Conservation (phyloP, 2,888 invertebrate species). For the Drosophila prolongata region DNA sequence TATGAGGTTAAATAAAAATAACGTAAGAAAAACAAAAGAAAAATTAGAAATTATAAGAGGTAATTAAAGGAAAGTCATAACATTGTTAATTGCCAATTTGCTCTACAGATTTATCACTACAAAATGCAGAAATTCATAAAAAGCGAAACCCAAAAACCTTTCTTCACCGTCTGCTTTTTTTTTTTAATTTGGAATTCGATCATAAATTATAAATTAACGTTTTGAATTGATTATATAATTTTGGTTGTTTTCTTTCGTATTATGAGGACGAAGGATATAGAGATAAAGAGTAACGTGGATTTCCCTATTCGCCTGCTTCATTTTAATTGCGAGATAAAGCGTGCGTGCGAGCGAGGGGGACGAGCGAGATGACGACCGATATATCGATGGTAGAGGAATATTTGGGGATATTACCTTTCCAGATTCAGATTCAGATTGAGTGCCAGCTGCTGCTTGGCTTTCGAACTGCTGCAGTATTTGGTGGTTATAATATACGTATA, state of each 20-base stretch:
- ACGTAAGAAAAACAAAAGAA: constrained; percentile 23
- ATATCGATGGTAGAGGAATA: constrained; percentile 28
- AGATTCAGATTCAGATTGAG: constrained; percentile 62
- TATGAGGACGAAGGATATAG: constrained; percentile 2
- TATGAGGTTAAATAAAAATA: constrained; percentile 31
- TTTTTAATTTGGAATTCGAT: constrained; percentile 54
- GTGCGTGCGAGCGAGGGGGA: constrained; percentile 14
- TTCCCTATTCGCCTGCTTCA: constrained; percentile 82
- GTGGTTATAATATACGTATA: constrained; percentile 32
- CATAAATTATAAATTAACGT: constrained; percentile 40
- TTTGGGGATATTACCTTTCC: constrained; percentile 74
- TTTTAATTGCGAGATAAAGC: constrained; percentile 32
- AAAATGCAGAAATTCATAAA: constrained; percentile 35
- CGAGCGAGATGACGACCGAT: constrained; percentile 22
- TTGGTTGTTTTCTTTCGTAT: constrained; percentile 5
- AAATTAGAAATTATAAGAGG: constrained; percentile 23
- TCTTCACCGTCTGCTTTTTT: background rate
- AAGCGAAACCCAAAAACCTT: constrained; percentile 11
- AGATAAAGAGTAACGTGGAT: constrained; percentile 67
- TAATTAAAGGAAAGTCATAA: constrained; percentile 21
- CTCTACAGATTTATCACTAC: constrained; percentile 57
- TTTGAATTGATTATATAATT: constrained; percentile 19
- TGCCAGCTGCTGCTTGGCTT: constrained; percentile 72
- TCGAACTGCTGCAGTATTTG: constrained; percentile 61
- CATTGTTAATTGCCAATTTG: constrained; percentile 71